Evolutionary conservation across 1,140 invertebrate species (phyloP).

Genomic region (Calycopis cecrops): DNA sequence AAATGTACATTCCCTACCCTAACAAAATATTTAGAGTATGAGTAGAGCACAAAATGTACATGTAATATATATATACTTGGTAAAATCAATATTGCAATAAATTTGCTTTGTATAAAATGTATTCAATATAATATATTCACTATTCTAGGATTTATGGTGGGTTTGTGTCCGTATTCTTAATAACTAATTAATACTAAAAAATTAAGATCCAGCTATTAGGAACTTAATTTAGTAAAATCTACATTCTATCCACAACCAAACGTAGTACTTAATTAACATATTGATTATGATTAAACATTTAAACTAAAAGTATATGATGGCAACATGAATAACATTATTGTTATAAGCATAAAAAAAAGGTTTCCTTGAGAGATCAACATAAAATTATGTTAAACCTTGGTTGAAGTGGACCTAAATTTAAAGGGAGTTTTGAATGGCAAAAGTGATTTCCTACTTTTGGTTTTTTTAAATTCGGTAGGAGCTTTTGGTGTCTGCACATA

Average conservation of each 20-base stretch:
- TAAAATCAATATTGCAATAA: too few relatives aligned
- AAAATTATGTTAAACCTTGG: conserved; percentile 41
- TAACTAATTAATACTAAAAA: conserved; percentile 41
- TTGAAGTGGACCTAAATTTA: conserved; percentile 57
- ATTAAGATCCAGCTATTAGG: conserved; percentile 24
- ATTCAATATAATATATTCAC: conserved; percentile 33
- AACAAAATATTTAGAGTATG: conserved; percentile 24
- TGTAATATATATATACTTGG: too few relatives aligned
- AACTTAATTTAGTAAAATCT: too few relatives aligned
- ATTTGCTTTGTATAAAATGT: neutral
- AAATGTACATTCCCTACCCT: neutral
- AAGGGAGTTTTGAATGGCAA: conserved; percentile 71
- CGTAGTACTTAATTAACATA: neutral
- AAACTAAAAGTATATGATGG: too few relatives aligned
- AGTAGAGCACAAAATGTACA: too few relatives aligned
- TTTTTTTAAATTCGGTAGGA: conserved; percentile 49
- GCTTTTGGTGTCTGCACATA: conserved; percentile 37
- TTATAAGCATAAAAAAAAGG: neutral
- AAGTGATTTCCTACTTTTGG: conserved; percentile 57
- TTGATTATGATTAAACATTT: too few relatives aligned
- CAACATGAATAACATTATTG: too few relatives aligned
- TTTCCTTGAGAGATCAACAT: neutral
- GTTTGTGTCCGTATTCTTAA: conserved; percentile 64
- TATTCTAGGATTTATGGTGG: conserved; percentile 61
- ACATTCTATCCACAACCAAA: conserved; percentile 23